phyloP scores from a whole-genome alignment of 1,140 invertebrate species.

The Zaprionus ghesquierei region DNA sequence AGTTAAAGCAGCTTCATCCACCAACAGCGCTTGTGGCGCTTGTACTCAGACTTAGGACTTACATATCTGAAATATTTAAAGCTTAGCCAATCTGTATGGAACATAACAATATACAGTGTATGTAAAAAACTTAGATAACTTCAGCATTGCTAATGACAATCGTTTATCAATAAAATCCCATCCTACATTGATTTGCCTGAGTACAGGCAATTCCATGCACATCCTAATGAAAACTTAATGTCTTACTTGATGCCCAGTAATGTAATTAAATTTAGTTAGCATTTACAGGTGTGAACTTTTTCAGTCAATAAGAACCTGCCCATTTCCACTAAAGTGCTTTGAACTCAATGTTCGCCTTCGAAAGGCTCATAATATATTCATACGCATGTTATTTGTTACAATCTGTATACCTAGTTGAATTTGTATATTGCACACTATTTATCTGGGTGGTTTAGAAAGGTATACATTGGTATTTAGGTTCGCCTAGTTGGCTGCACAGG shows the following conservation, averaged over 20 bases:
- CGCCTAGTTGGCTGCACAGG: background rate
- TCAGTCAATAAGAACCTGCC: background rate
- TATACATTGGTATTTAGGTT: background rate
- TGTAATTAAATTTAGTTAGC: too few species aligned
- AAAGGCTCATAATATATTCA: background rate
- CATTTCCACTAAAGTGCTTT: background rate
- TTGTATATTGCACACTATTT: background rate
- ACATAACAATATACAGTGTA: too few species aligned
- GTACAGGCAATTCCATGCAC: too few species aligned
- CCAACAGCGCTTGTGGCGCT: slow-evolving; percentile 21
- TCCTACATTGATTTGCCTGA: too few species aligned
- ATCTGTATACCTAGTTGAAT: background rate
- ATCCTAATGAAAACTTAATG: too few species aligned
- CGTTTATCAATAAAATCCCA: too few species aligned
- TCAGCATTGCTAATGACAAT: too few species aligned
- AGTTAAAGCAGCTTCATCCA: slow-evolving; percentile 1
- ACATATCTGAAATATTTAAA: too few species aligned
- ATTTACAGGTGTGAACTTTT: too few species aligned
- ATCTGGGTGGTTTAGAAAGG: background rate
- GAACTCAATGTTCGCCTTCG: background rate
- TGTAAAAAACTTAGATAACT: too few species aligned
- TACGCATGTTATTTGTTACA: background rate
- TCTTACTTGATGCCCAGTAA: too few species aligned
- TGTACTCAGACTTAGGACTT: background rate
- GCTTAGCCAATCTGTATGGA: too few species aligned